A percentile compares a stretch with the other conserved stretches of the same genome.
Conservation (phyloP, 37 sponge, comb jelly and placozoan genomes). For the Spongilla lacustris region DNA sequence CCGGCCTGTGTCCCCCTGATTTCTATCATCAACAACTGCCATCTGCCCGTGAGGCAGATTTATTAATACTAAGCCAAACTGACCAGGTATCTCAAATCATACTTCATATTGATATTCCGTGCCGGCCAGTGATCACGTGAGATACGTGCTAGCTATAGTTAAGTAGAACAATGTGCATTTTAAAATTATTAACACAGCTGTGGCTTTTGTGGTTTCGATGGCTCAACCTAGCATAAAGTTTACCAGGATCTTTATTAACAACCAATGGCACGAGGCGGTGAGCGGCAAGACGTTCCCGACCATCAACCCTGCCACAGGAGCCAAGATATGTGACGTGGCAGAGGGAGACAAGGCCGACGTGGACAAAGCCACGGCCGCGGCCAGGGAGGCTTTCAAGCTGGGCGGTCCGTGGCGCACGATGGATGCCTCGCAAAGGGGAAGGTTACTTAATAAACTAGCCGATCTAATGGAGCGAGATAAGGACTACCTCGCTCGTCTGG, state of each 20-base stretch:
- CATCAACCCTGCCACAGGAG: constrained; percentile 86
- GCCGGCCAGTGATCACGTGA: too few species aligned
- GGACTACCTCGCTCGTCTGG: constrained; percentile 85
- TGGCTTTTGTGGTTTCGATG: too few species aligned
- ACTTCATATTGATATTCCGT: too few species aligned
- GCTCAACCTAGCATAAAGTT: constrained; percentile 36
- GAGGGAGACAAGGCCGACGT: constrained; percentile 95
- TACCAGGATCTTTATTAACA: constrained; percentile 89
- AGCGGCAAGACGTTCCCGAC: constrained; percentile 91
- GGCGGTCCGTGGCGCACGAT: constrained; percentile 85
- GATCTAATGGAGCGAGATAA: constrained; percentile 85
- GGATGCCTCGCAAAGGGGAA: constrained; percentile 86
- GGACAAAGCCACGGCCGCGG: constrained; percentile 87
- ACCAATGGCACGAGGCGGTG: constrained; percentile 80
- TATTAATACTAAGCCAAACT: too few species aligned
- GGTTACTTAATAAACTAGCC: constrained; percentile 81
- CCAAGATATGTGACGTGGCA: constrained; percentile 85
- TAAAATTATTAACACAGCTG: too few species aligned
- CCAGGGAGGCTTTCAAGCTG: constrained; percentile 76
- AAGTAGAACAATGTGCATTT: too few species aligned
- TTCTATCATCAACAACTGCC: too few species aligned
- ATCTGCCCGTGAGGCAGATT: too few species aligned
- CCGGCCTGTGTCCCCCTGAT: too few species aligned
- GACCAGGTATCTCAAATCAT: too few species aligned
- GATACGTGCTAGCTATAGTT: too few species aligned